Evolutionary conservation across 2,888 invertebrate genomes (phyloP).

Genomic region (Drosophila nr. medialis): DNA sequence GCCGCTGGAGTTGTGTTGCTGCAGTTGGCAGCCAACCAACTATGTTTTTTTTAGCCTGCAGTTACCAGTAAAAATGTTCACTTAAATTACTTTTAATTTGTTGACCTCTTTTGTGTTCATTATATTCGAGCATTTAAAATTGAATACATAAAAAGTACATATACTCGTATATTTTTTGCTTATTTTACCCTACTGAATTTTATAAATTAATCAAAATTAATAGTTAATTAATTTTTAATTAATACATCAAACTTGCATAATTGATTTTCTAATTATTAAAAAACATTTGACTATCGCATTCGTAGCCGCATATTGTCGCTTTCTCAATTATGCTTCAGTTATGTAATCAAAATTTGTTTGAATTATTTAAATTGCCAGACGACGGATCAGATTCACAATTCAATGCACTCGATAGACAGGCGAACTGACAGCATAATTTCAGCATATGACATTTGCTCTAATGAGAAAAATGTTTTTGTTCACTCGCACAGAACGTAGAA

Average conservation of each 20-base stretch:
- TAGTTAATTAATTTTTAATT: background rate
- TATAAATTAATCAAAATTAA: background rate
- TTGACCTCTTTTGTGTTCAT: background rate
- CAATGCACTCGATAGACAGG: constrained; percentile 52
- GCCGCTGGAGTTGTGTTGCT: constrained; percentile 36
- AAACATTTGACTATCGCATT: background rate
- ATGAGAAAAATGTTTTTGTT: constrained; percentile 60
- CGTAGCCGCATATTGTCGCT: background rate
- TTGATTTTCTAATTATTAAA: background rate
- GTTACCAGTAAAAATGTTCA: background rate
- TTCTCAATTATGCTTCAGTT: background rate
- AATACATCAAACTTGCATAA: background rate
- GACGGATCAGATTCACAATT: constrained; percentile 35
- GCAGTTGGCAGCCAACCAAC: constrained; percentile 28
- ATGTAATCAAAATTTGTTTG: constrained; percentile 5
- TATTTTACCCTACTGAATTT: background rate
- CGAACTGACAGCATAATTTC: constrained; percentile 77
- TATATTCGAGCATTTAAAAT: background rate
- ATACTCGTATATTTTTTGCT: background rate
- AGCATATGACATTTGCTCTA: constrained; percentile 71
- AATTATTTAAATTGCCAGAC: constrained; percentile 49
- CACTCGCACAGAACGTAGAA: constrained; percentile 13
- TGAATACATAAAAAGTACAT: background rate
- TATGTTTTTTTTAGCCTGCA: constrained; percentile 26
- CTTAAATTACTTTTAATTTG: background rate